A percentile compares a stretch with the other conserved stretches of the same genome.
These are phyloP conservation scores for Atrichornis clamosus DNA, from an alignment of 2,113 vertebrate species.

Conservation along the genomic window DNA sequence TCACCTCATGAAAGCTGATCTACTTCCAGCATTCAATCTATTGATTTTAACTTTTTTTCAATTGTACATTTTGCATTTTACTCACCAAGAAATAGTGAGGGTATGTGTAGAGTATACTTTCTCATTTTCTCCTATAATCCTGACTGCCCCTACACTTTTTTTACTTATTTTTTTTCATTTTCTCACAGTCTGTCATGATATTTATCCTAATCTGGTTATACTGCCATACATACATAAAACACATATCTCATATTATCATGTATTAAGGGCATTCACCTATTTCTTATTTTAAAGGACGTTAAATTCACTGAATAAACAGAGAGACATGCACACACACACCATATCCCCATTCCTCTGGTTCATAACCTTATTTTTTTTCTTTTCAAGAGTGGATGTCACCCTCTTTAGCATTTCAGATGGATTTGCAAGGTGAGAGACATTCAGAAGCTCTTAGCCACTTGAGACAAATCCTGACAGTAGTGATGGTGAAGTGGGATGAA, in stretches of 20 bases:
- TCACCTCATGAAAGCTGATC: not conserved
- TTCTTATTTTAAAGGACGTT: not conserved
- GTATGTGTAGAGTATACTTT: not conserved
- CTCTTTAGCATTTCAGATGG: not conserved
- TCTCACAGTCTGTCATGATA: not conserved
- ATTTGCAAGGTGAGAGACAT: not conserved
- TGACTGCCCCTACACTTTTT: not conserved
- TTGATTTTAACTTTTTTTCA: not conserved
- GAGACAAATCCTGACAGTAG: not conserved
- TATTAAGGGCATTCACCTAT: not conserved
- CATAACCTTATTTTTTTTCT: not conserved
- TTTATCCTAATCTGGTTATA: not conserved
- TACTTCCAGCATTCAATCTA: not conserved
- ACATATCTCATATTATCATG: not conserved
- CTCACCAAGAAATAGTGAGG: not conserved
- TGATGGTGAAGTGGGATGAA: not conserved
- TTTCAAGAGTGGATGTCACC: not conserved
- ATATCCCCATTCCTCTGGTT: accelerated
- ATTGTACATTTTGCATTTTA: not conserved
- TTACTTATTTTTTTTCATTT: not conserved
- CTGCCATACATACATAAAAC: not conserved
- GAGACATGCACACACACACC: too few species aligned
- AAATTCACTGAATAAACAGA: not conserved
- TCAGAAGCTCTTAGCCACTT: not conserved
- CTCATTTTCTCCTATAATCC: not conserved